Base-by-base conservation (phyloP, 2,888 invertebrate genomes). In the Eucriotettix oculatus region DNA sequence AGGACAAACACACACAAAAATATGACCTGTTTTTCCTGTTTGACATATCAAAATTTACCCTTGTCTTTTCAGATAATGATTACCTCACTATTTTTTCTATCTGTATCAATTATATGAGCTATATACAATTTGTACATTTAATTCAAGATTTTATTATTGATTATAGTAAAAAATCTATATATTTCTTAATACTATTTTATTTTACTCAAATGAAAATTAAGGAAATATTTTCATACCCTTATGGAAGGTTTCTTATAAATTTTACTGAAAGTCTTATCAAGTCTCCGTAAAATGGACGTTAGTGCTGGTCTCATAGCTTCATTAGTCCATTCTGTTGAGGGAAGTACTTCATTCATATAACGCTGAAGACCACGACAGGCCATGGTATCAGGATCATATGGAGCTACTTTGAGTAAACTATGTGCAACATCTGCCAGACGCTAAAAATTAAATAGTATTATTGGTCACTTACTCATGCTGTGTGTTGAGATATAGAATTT, bases 311-410 rank as follows among this genome's bases (percentile, higher is more conserved):
- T 78, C 72, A 97, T 82, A 0, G 90, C 84, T 70, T 95, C 94
- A 68, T 91, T 90, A 0, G 91, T 86, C 95, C 99, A 99, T 70
- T 99, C 97, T 0, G 93, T 95, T 0, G 90, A 86, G 0, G 98
- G 98, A 59, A 99, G 76, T 58, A 99, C 86, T 66, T 87, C 86
- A 61, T 86, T 89, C 91, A 92, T 93, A 69, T 93, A 97, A 65
- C 88, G 83, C 69, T 94, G 92, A 0, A 98, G 76, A 0, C 97
- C 97, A 43, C 90, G 82, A 68, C 97, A 97, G 0, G 88, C 90
- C 93, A 99, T 96, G 0, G 98, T 96, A 66, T 89, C 87, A 0
- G 96, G 90, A 76, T 99, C 99, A 73, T 98, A 98, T 0, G 98
- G 97, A 0, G 98, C 95, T 17, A 99, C 89, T 76, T 99, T 99